Conservation (phyloP, 2,113 vertebrate species). For the Microcebus griseorufus region DNA sequence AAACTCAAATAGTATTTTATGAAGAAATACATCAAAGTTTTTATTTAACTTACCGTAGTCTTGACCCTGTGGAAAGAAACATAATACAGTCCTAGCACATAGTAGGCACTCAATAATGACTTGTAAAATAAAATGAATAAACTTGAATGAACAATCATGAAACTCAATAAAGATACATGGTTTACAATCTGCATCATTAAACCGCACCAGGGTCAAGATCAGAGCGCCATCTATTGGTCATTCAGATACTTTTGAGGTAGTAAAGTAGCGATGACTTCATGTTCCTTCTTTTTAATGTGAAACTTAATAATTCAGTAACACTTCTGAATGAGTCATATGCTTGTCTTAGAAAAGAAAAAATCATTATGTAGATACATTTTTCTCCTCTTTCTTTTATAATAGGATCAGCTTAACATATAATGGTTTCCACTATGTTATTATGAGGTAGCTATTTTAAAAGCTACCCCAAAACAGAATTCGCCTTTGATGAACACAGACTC, state of each 20-base stretch:
- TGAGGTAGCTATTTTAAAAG: not conserved
- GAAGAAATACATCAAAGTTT: not conserved
- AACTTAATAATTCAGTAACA: slow-evolving; percentile 4
- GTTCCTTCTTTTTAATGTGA: not conserved
- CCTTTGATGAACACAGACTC: not conserved
- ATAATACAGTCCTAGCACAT: not conserved
- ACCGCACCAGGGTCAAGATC: not conserved
- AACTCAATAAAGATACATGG: not conserved
- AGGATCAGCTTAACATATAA: not conserved
- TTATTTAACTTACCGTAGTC: not conserved
- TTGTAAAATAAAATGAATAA: slow-evolving; percentile 1
- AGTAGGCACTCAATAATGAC: not conserved
- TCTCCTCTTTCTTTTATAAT: not conserved
- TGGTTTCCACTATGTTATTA: not conserved
- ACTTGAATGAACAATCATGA: not conserved
- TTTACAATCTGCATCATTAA: not conserved
- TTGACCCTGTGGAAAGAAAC: not conserved
- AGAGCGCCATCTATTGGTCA: slow-evolving; percentile 59
- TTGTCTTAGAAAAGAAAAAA: not conserved
- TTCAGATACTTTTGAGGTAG: not conserved
- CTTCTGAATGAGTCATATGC: not conserved
- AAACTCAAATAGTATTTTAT: not conserved
- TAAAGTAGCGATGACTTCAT: not conserved
- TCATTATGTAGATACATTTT: not conserved
- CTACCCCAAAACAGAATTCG: not conserved